phyloP scores from a whole-genome alignment of 2,888 invertebrate genomes.

The Chromoteleia sp. region DNA sequence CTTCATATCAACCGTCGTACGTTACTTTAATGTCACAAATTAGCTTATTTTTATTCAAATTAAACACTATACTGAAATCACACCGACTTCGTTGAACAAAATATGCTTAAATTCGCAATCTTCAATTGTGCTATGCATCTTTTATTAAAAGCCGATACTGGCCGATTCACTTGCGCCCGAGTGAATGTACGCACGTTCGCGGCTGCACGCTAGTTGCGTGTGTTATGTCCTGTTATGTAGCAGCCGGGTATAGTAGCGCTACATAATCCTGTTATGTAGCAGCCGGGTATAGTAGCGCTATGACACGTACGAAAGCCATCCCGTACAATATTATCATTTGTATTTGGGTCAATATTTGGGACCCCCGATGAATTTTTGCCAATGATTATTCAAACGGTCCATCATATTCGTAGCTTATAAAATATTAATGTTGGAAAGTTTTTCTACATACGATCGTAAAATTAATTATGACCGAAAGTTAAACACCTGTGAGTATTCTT shows the following conservation, averaged over 20 bases:
- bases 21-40: not conserved
- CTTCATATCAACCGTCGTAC: not conserved
- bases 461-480: constrained; percentile 13
- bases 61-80: constrained; percentile 5
- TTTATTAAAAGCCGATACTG: constrained; percentile 57
- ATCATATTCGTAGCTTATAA: too few species aligned
- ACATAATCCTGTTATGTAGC: constrained; percentile 80
- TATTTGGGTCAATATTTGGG: constrained; percentile 48
- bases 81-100: not conserved
- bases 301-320: constrained; percentile 72
- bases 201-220: constrained; percentile 71
- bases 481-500: not conserved
- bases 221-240: constrained; percentile 79
- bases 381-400: constrained; percentile 1
- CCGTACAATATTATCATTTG: constrained; percentile 39
- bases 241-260: constrained; percentile 69
- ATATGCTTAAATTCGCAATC: not conserved
- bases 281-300: constrained; percentile 71
- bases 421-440: constrained; percentile 28
- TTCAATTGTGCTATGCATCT: constrained; percentile 39
- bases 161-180: constrained; percentile 42
- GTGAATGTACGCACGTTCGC: constrained; percentile 71
- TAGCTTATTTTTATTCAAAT: not conserved
- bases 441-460: not conserved
- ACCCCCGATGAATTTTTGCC: not conserved